These are phyloP conservation scores for Bombycilla garrulus DNA, from an alignment of 2,113 vertebrate genomes.

Conservation along the genomic window DNA sequence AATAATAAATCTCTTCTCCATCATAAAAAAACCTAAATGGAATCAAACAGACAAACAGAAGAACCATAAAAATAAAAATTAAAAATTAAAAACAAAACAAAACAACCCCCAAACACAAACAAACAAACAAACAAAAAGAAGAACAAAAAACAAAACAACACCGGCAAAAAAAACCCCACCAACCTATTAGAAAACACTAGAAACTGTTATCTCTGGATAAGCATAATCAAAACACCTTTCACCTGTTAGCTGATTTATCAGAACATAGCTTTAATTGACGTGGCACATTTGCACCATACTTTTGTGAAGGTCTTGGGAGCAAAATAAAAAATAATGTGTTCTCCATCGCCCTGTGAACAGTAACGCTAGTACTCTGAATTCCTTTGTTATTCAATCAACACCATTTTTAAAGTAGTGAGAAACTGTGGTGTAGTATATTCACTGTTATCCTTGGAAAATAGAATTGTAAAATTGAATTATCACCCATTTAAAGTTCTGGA, in stretches of 20 bases:
- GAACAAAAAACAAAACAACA: not conserved
- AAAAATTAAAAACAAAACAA: not conserved
- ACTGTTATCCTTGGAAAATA: not conserved
- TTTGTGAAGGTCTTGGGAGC: not conserved
- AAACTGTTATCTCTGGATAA: not conserved
- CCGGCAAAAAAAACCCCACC: not conserved
- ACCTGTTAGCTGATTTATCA: not conserved
- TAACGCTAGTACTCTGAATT: not conserved
- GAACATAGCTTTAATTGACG: not conserved
- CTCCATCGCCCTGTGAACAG: not conserved
- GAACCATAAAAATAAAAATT: too few species aligned
- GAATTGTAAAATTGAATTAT: not conserved
- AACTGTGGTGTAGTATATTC: not conserved
- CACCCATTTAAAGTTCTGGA: not conserved
- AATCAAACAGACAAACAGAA: not conserved
- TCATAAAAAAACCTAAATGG: not conserved
- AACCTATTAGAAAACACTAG: not conserved
- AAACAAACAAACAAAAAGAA: not conserved
- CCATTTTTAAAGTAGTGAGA: not conserved
- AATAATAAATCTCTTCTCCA: not conserved
- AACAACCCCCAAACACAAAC: not conserved
- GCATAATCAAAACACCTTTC: not conserved
- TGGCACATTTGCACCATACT: not conserved
- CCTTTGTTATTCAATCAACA: not conserved
- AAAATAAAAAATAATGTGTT: not conserved